These are phyloP conservation scores for Brachionus calyciflorus DNA, from an alignment of 1,140 invertebrate species.

Conservation along the genomic window DNA sequence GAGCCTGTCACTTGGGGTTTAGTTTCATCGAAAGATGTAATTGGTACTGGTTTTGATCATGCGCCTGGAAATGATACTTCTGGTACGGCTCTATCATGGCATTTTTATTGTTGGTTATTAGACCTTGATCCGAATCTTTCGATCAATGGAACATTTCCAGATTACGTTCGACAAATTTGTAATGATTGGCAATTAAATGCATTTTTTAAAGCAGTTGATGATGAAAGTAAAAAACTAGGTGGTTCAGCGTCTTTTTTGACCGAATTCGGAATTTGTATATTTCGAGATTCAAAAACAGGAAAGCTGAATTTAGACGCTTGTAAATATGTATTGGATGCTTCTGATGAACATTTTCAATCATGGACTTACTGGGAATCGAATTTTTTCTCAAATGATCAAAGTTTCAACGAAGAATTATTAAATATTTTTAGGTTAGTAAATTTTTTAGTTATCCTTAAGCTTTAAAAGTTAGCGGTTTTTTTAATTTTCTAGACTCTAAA, in stretches of 20 bases:
- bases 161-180: neutral
- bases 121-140: conserved; percentile 21
- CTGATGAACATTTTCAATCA: conserved; percentile 50
- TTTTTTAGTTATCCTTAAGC: no score
- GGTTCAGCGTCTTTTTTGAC: conserved; percentile 50
- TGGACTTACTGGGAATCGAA: conserved; percentile 53
- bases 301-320: conserved; percentile 50
- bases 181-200: conserved; percentile 8
- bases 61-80: conserved; percentile 18
- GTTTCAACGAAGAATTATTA: no score
- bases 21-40: neutral
- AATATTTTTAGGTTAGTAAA: no score
- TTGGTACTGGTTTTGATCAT: conserved; percentile 46
- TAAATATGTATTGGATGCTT: conserved; percentile 48
- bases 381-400: conserved; percentile 47
- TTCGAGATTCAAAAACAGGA: conserved; percentile 38
- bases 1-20: conserved; percentile 47
- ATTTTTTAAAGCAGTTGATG: conserved; percentile 48
- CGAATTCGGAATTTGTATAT: conserved; percentile 51
- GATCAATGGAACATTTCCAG: conserved; percentile 33
- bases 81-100: conserved; percentile 42
- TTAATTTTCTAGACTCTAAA: no score
- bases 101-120: conserved; percentile 47
- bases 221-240: conserved; percentile 48
- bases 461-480: no score